These are phyloP conservation scores for Julus scanicus DNA, from an alignment of 2,888 invertebrate genomes.

Conservation along the genomic window DNA sequence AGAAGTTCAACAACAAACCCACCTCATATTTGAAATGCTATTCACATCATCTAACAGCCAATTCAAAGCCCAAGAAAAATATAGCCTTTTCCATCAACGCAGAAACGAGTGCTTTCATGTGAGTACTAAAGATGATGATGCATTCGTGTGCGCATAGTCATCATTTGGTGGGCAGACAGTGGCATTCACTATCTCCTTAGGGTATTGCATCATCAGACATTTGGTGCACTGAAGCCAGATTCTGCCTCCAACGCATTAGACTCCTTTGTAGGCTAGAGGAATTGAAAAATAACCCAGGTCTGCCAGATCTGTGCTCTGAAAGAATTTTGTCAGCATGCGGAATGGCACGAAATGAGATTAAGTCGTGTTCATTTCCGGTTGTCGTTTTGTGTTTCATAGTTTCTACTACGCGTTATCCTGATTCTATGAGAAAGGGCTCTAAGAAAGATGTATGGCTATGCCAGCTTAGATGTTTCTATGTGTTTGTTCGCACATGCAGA, in stretches of 20 bases:
- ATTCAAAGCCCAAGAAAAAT: background rate
- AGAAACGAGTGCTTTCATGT: constrained; percentile 16
- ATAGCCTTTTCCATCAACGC: background rate
- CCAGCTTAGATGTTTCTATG: background rate
- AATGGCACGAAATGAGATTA: background rate
- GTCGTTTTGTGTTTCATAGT: constrained; percentile 13
- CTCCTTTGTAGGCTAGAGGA: background rate
- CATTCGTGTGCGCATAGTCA: background rate
- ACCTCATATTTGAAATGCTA: background rate
- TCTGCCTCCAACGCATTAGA: background rate
- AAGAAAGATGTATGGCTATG: background rate
- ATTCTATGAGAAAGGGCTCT: background rate
- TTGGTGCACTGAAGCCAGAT: background rate
- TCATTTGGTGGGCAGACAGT: background rate
- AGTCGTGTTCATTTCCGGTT: constrained; percentile 11
- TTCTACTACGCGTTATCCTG: background rate
- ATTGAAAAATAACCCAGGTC: background rate
- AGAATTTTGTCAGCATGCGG: background rate
- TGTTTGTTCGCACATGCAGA: background rate
- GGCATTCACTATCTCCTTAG: background rate
- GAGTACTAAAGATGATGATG: background rate
- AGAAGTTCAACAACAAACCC: background rate
- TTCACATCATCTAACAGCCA: background rate
- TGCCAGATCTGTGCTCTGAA: background rate
- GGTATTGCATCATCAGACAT: background rate